phyloP scores from a whole-genome alignment of 1,140 invertebrate genomes.

The Drosophila baimaii region DNA sequence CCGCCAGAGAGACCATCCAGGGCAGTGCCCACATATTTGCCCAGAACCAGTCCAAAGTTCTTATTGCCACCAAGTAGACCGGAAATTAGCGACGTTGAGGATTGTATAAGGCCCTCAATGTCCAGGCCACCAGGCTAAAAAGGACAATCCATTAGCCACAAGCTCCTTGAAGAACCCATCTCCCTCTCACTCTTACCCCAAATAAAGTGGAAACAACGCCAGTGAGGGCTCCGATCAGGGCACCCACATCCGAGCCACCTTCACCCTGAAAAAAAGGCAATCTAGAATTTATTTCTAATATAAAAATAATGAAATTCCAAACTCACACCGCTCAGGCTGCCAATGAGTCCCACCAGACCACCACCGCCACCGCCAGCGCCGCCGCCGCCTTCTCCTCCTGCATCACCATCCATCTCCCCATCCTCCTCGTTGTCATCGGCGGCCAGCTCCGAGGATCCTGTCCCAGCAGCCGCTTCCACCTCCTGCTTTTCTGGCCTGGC shows the following conservation, averaged over 20 bases:
- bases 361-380: slow-evolving; percentile 79
- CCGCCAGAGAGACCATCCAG: slow-evolving; percentile 85
- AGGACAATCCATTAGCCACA: background rate
- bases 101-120: slow-evolving; percentile 78
- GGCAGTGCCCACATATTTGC: slow-evolving; percentile 84
- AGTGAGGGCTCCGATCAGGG: slow-evolving; percentile 83
- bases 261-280: too few relatives aligned
- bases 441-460: slow-evolving; percentile 40
- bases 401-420: slow-evolving; percentile 65
- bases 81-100: slow-evolving; percentile 77
- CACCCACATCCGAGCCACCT: slow-evolving; percentile 83
- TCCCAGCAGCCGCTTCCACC: background rate
- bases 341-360: slow-evolving; percentile 85
- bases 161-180: too few relatives aligned
- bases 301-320: too few relatives aligned
- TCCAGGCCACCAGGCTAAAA: slow-evolving; percentile 84
- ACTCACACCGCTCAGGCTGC: slow-evolving; percentile 85
- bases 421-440: slow-evolving; percentile 23
- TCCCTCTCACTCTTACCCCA: slow-evolving; percentile 83
- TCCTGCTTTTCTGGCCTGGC: slow-evolving; percentile 34
- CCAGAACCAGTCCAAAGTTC: slow-evolving; percentile 85
- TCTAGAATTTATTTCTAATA: too few relatives aligned
- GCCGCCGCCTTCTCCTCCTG: slow-evolving; percentile 8
- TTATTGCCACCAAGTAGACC: slow-evolving; percentile 84
- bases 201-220: slow-evolving; percentile 85